Conservation (phyloP, 2,888 invertebrate genomes). For the Nyleta sp. region DNA sequence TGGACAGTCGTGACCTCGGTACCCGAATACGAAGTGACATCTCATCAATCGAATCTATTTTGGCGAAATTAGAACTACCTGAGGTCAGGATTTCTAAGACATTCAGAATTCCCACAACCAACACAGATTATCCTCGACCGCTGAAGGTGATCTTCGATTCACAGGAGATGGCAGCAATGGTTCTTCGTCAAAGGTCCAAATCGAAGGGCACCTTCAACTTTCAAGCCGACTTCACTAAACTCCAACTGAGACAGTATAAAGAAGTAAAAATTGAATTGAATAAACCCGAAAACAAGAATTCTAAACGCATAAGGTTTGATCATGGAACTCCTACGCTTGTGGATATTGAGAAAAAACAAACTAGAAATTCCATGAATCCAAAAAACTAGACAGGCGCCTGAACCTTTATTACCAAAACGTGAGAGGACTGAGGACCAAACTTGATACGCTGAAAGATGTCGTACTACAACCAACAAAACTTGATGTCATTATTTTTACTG, state of each 20-base stretch:
- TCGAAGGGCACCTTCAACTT: background rate
- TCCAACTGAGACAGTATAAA: constrained; percentile 1
- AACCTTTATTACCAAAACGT: constrained; percentile 24
- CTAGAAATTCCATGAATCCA: background rate
- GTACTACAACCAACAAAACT: background rate
- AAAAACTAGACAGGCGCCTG: background rate
- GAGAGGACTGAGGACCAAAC: constrained; percentile 20
- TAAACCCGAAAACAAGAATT: constrained; percentile 19
- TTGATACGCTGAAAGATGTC: background rate
- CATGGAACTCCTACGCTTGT: too few species aligned
- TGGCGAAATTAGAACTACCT: background rate
- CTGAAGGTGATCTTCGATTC: constrained; percentile 1
- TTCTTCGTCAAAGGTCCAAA: background rate
- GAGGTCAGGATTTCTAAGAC: background rate
- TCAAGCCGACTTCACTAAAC: constrained; percentile 7
- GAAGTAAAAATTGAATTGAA: background rate
- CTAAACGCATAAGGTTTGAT: too few species aligned
- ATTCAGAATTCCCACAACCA: background rate
- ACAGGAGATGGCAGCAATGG: background rate
- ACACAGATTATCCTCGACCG: background rate
- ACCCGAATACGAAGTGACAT: too few species aligned
- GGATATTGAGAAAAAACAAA: background rate
- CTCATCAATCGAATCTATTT: background rate
- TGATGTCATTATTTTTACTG: constrained; percentile 34
- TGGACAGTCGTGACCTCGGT: background rate